A percentile compares a stretch with the other conserved stretches of the same genome.
Evolutionary conservation across 2,888 invertebrate genomes (phyloP).

Genomic region (Callimorpha dominula): DNA sequence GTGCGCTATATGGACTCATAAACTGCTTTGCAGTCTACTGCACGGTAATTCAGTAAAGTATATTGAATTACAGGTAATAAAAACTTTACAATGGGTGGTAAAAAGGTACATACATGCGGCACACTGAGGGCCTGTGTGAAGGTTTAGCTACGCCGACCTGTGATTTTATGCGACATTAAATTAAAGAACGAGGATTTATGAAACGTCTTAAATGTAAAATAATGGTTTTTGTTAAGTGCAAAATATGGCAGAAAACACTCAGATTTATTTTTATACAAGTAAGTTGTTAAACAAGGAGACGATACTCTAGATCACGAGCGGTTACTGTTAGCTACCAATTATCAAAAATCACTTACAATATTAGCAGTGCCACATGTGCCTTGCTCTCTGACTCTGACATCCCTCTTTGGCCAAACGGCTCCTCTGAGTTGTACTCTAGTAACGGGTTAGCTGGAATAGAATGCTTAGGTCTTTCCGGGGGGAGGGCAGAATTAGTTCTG

Average conservation of each 20-base stretch:
- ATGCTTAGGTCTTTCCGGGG: no score
- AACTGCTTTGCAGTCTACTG: slow-evolving; percentile 63
- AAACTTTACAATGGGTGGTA: slow-evolving; percentile 70
- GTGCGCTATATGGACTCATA: slow-evolving; percentile 64
- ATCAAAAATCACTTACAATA: no score
- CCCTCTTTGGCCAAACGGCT: no score
- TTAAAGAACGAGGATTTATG: slow-evolving; percentile 64
- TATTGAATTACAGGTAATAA: slow-evolving; percentile 81
- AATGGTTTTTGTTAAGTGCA: slow-evolving; percentile 20
- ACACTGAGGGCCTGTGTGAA: slow-evolving; percentile 54
- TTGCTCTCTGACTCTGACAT: no score
- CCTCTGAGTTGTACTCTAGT: no score
- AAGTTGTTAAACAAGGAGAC: background rate
- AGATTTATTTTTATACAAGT: slow-evolving; percentile 20
- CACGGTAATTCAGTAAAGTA: slow-evolving; percentile 73
- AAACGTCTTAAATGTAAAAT: slow-evolving; percentile 44
- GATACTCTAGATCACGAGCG: background rate
- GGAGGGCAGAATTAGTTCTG: no score
- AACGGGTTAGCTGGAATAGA: no score
- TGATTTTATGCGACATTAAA: slow-evolving; percentile 74
- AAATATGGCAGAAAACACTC: slow-evolving; percentile 18
- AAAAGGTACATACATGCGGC: slow-evolving; percentile 52
- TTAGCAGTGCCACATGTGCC: no score
- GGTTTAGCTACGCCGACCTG: slow-evolving; percentile 54
- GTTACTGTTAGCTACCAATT: no score